Evolutionary conservation across 1,140 invertebrate species (phyloP).

Genomic region (Drosophila pectinifera): DNA sequence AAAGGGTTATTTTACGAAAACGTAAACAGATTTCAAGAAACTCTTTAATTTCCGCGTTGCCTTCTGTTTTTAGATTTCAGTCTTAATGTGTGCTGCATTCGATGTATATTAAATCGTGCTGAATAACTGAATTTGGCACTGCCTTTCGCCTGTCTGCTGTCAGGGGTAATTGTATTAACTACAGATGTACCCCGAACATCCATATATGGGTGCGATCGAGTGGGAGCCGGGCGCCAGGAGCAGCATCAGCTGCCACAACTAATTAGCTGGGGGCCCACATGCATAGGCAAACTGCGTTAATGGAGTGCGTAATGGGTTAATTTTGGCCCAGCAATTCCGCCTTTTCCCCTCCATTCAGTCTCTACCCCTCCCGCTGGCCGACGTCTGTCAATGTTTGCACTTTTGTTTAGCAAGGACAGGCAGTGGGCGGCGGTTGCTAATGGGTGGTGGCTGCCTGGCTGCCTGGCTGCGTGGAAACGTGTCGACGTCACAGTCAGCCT

Average conservation of each 20-base stretch:
- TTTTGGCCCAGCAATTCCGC: conserved; percentile 48
- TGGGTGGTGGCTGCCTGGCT: conserved; percentile 1
- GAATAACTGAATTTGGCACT: conserved; percentile 67
- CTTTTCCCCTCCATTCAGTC: neutral
- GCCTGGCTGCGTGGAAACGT: conserved; percentile 28
- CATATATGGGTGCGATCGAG: neutral
- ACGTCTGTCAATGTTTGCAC: conserved; percentile 54
- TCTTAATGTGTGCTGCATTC: conserved; percentile 27
- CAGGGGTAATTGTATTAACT: conserved; percentile 53
- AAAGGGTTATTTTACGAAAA: too few relatives aligned
- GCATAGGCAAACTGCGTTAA: conserved; percentile 72
- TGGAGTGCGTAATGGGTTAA: conserved; percentile 82
- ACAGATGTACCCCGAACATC: conserved; percentile 1
- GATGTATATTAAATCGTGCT: conserved; percentile 56
- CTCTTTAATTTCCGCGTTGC: too few relatives aligned
- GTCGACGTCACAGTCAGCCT: conserved; percentile 47
- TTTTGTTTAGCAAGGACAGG: conserved; percentile 46
- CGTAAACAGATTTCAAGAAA: too few relatives aligned
- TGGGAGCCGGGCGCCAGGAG: neutral
- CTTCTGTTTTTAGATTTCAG: too few relatives aligned
- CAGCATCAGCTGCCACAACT: conserved; percentile 73
- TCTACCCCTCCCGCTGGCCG: neutral
- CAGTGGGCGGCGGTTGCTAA: conserved; percentile 4
- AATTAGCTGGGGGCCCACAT: conserved; percentile 68
- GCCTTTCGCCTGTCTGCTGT: conserved; percentile 39